phyloP scores from a whole-genome alignment of 2,797 vertebrate genomes.

The Spinus pinus region DNA sequence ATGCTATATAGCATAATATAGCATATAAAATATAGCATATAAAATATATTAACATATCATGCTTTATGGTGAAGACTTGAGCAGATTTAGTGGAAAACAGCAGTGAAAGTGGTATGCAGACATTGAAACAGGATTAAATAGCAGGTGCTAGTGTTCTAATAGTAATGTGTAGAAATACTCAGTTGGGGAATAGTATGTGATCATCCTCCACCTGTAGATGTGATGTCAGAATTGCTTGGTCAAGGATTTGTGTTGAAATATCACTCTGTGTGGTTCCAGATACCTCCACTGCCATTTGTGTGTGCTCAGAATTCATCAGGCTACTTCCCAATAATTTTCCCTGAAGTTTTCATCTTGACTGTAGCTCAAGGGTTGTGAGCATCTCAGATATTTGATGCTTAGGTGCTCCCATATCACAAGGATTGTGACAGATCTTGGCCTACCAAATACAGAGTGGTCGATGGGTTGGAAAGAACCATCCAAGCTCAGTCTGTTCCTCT shows the following conservation, averaged over 20 bases:
- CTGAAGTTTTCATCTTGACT: background rate
- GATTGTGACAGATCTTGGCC: background rate
- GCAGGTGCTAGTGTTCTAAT: background rate
- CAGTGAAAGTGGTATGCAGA: background rate
- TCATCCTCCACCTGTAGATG: background rate
- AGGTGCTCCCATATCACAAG: background rate
- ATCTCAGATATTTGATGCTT: background rate
- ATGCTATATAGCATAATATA: too few species aligned
- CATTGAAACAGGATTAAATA: background rate
- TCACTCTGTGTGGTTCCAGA: background rate
- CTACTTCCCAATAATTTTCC: background rate
- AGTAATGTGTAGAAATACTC: background rate
- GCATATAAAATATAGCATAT: background rate
- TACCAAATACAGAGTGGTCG: background rate
- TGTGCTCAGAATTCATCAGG: background rate
- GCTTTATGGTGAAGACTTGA: background rate
- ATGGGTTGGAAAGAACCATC: background rate
- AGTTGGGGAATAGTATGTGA: background rate
- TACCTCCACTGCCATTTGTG: background rate
- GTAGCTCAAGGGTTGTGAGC: background rate
- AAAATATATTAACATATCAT: background rate
- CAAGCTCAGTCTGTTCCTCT: background rate
- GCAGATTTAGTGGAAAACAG: background rate
- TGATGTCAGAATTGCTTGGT: background rate
- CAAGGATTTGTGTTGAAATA: background rate